These are phyloP conservation scores for Gallinago jamesoni DNA, from an alignment of 2,113 vertebrate species.

Conservation along the genomic window DNA sequence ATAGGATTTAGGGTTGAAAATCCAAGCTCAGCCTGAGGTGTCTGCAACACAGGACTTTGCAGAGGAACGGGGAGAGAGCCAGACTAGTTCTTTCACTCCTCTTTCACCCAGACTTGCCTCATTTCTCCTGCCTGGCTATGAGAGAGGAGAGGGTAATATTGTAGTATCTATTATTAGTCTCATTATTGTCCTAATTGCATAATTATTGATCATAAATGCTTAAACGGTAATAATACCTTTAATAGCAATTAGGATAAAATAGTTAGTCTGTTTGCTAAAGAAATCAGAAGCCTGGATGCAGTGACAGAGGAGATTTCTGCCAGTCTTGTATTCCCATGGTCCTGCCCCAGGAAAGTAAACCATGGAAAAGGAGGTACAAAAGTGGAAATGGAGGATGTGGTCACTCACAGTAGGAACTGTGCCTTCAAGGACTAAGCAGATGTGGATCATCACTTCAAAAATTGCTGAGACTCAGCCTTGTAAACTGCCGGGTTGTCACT, in stretches of 20 bases:
- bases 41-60: slow-evolving; percentile 4
- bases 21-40: slow-evolving; percentile 34
- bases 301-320: neutral
- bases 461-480: neutral
- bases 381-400: neutral
- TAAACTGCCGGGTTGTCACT: neutral
- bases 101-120: neutral
- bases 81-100: neutral
- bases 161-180: neutral
- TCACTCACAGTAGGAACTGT: neutral
- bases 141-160: neutral
- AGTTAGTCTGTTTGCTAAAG: neutral
- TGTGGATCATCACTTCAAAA: neutral
- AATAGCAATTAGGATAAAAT: neutral
- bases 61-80: neutral
- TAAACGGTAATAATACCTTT: neutral
- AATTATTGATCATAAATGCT: neutral
- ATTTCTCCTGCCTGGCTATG: neutral
- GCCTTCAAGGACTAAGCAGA: neutral
- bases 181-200: neutral
- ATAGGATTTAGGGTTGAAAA: slow-evolving; percentile 51
- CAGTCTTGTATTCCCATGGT: neutral
- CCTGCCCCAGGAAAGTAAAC: neutral
- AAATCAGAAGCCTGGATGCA: neutral
- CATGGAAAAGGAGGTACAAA: neutral